Percentiles rank a stretch among this genome's conserved stretches.
Conservation (phyloP, 1,140 invertebrate genomes). For the Pseudoatta argentina region DNA sequence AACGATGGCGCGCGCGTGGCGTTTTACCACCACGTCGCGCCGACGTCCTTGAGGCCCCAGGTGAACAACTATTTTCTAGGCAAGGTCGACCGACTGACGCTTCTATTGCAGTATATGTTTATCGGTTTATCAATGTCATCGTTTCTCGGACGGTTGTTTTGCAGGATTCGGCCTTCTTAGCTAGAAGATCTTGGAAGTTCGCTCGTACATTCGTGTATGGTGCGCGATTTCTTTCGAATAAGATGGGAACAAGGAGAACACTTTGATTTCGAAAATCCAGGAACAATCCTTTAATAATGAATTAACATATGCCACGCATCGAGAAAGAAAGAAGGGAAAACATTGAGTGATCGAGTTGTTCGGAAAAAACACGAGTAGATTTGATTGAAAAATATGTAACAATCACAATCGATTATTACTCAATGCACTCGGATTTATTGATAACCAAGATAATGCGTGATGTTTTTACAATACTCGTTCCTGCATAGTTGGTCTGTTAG, state of each 20-base stretch:
- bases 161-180: neutral
- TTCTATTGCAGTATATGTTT: slow-evolving; percentile 27
- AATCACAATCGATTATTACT: neutral
- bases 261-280: neutral
- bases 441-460: neutral
- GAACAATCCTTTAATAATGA: neutral
- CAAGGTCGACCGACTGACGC: slow-evolving; percentile 50
- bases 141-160: slow-evolving; percentile 5
- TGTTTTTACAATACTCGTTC: neutral
- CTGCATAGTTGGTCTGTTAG: neutral
- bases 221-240: neutral
- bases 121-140: slow-evolving; percentile 65
- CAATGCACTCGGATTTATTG: neutral
- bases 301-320: neutral
- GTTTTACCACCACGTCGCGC: slow-evolving; percentile 3
- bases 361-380: neutral
- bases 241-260: neutral
- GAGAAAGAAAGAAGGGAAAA: neutral
- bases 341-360: neutral
- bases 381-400: neutral
- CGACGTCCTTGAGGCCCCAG: slow-evolving; percentile 36
- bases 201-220: neutral
- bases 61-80: slow-evolving; percentile 64
- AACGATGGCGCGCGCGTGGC: slow-evolving; percentile 11
- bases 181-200: neutral